A percentile compares a stretch with the other conserved stretches of the same genome.
These are phyloP conservation scores for Phenganax marumi DNA, from an alignment of 92 coral and sea anemone genomes.

Conservation along the genomic window DNA sequence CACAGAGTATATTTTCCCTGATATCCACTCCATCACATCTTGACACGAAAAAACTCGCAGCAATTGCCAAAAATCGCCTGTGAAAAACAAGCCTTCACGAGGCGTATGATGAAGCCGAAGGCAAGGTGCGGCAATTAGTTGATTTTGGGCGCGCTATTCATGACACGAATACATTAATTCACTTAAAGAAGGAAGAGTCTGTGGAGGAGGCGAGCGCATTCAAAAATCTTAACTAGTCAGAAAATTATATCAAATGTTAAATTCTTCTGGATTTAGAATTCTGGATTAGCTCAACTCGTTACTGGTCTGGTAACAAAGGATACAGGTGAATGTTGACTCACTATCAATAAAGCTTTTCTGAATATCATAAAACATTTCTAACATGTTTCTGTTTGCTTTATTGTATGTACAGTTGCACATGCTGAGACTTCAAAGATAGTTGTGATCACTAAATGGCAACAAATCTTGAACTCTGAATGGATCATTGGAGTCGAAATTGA, in stretches of 20 bases:
- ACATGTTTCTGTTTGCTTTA: not conserved
- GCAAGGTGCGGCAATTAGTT: no score
- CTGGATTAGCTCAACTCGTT: conserved; percentile 10
- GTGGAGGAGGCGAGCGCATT: no score
- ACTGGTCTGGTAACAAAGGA: not conserved
- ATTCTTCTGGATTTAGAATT: conserved; percentile 4
- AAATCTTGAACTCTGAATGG: conserved; percentile 47
- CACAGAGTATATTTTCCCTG: no score
- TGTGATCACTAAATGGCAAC: conserved; percentile 31
- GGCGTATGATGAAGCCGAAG: no score
- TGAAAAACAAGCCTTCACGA: no score
- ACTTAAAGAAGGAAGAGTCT: no score
- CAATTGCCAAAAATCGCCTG: no score
- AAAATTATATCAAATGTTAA: not conserved
- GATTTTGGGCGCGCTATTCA: no score
- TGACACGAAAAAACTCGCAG: no score
- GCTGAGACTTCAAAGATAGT: conserved; percentile 3
- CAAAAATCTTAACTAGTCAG: no score
- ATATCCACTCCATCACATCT: no score
- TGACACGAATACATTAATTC: no score
- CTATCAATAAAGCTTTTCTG: not conserved
- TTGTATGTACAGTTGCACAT: not conserved
- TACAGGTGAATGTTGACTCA: not conserved
- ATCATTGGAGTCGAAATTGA: conserved; percentile 65
- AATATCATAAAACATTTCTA: not conserved